phyloP scores from a whole-genome alignment of 2,113 vertebrate species.

The Oncorhynchus keta region DNA sequence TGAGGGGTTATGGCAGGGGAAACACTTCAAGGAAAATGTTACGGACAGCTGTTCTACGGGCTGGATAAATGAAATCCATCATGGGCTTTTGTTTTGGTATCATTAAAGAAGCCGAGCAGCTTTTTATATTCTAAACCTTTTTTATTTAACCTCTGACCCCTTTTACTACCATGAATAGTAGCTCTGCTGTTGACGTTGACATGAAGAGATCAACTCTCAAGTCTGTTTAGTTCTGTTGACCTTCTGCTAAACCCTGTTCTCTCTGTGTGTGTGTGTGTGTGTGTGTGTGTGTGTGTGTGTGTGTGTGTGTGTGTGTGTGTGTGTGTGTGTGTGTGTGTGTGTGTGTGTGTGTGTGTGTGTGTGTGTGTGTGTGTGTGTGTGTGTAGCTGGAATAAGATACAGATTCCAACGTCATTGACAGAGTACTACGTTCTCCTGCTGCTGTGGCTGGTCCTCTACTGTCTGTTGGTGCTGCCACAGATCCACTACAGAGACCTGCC shows the following conservation, averaged over 20 bases:
- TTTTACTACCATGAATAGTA: neutral
- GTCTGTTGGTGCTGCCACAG: constrained; percentile 86
- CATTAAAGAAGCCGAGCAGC: no score
- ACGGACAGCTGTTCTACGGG: neutral
- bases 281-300: neutral
- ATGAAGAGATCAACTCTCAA: neutral
- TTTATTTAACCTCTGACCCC: neutral
- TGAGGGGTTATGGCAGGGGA: no score
- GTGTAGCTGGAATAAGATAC: neutral
- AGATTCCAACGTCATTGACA: neutral
- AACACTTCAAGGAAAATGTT: no score
- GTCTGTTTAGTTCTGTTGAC: neutral
- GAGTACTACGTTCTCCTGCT: constrained; percentile 83
- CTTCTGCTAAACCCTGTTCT: neutral
- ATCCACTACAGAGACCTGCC: constrained; percentile 72
- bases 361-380: neutral
- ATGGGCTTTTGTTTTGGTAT: no score
- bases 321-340: neutral
- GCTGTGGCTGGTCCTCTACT: constrained; percentile 90
- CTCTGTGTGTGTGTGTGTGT: no score
- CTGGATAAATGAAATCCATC: neutral
- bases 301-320: neutral
- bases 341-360: neutral
- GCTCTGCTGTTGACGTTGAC: no score
- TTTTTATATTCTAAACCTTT: no score